Evolutionary conservation across 2,797 vertebrate genomes (phyloP).

Genomic region (Acipenser ruthenus): DNA sequence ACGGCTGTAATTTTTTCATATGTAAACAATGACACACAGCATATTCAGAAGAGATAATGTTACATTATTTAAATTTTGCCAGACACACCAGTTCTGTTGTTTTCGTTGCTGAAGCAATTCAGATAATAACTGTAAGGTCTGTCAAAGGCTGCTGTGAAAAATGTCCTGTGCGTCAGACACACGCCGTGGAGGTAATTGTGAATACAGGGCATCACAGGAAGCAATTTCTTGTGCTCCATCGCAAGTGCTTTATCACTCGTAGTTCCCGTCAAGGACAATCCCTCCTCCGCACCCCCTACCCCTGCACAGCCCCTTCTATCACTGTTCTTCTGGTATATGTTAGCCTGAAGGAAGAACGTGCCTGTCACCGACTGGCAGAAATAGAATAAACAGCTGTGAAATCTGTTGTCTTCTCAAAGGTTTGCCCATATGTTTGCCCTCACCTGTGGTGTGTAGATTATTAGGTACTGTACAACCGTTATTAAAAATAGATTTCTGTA

Average conservation of each 20-base stretch:
- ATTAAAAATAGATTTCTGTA: constrained; percentile 73
- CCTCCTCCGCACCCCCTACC: neutral
- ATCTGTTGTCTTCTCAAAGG: constrained; percentile 24
- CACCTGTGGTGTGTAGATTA: constrained; percentile 65
- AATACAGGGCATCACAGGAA: constrained; percentile 5
- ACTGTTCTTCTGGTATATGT: constrained; percentile 6
- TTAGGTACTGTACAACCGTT: constrained; percentile 52
- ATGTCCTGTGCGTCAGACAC: constrained; percentile 2
- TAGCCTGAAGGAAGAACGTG: constrained; percentile 15
- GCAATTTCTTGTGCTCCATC: constrained; percentile 15
- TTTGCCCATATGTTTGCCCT: constrained; percentile 58
- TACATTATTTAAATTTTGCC: neutral
- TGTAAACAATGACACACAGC: neutral
- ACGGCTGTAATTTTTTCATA: neutral
- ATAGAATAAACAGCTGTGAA: constrained; percentile 27
- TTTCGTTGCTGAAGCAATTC: constrained; percentile 12
- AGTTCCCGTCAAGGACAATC: constrained; percentile 21
- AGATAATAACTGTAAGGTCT: constrained; percentile 14
- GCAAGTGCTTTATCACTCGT: constrained; percentile 17
- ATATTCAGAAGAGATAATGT: neutral
- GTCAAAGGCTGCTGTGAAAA: constrained; percentile 17
- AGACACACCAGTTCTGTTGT: neutral
- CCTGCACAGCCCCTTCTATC: constrained; percentile 5
- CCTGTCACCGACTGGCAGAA: constrained; percentile 14
- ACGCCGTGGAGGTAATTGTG: constrained; percentile 16